A percentile compares a stretch with the other conserved stretches of the same genome.
These are phyloP conservation scores for Nesidiocoris tenuis DNA, from an alignment of 2,888 invertebrate genomes.

Conservation along the genomic window DNA sequence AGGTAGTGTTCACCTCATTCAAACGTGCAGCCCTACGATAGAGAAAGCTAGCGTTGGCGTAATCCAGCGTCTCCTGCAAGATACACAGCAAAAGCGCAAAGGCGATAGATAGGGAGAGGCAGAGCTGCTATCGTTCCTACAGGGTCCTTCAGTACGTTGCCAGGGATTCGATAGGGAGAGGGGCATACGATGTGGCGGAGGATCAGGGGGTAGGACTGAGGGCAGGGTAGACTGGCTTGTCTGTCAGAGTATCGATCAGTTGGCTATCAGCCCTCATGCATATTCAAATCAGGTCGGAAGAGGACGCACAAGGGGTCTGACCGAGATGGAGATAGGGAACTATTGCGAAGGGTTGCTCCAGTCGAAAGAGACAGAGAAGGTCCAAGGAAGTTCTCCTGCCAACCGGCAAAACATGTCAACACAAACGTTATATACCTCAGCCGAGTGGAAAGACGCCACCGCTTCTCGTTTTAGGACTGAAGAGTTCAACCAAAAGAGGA, in stretches of 20 bases:
- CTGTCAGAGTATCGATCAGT: slow-evolving; percentile 50
- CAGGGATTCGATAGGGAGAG: not conserved
- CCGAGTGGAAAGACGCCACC: slow-evolving; percentile 28
- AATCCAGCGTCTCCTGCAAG: not conserved
- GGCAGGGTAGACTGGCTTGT: slow-evolving; percentile 37
- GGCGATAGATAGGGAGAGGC: not conserved
- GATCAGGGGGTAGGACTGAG: not conserved
- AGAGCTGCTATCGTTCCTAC: not conserved
- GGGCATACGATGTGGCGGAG: slow-evolving; percentile 1
- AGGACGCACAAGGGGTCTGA: slow-evolving; percentile 4
- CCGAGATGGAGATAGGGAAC: slow-evolving; percentile 3
- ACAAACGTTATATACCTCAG: slow-evolving; percentile 43
- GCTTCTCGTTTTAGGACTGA: too few species aligned
- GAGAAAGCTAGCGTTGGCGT: not conserved
- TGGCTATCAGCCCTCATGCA: slow-evolving; percentile 49
- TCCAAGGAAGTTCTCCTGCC: slow-evolving; percentile 34
- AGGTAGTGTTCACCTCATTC: too few species aligned
- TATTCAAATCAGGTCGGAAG: slow-evolving; percentile 44
- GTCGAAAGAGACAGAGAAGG: not conserved
- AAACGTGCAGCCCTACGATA: too few species aligned
- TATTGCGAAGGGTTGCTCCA: not conserved
- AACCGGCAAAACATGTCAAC: slow-evolving; percentile 44
- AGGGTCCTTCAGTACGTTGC: not conserved
- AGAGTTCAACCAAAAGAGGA: too few species aligned
- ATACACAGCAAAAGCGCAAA: not conserved